Percentiles rank a stretch among this genome's conserved stretches.
These are phyloP conservation scores for Bergia puertoricense DNA, from an alignment of 92 coral and sea anemone genomes.

Conservation along the genomic window DNA sequence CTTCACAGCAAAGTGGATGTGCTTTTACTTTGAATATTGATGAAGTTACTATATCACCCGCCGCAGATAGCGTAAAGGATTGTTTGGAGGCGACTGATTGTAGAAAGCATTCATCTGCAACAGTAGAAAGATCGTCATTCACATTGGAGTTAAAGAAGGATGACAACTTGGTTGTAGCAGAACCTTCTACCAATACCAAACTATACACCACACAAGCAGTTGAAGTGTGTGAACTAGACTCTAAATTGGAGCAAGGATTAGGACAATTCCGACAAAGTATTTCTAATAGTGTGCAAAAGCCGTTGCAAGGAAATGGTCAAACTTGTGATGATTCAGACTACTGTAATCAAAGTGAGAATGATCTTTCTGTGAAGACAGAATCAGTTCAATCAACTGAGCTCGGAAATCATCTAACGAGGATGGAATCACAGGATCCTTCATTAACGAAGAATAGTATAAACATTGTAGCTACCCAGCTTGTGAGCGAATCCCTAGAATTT, in stretches of 20 bases:
- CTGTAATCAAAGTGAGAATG: not conserved
- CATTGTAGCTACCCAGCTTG: not conserved
- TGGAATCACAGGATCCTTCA: not conserved
- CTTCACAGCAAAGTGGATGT: not conserved
- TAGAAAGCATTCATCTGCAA: not conserved
- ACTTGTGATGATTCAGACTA: not conserved
- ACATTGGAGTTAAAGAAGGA: not conserved
- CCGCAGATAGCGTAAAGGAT: not conserved
- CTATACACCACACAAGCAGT: not conserved
- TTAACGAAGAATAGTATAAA: not conserved
- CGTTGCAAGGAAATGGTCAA: not conserved
- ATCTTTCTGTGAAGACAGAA: not conserved
- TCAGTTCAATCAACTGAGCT: not conserved
- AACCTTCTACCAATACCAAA: not conserved
- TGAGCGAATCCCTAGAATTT: not conserved
- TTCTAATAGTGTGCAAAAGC: not conserved
- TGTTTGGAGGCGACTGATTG: not conserved
- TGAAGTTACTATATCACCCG: not conserved
- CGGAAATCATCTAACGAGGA: not conserved
- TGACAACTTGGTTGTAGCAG: not conserved
- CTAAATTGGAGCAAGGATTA: too few species aligned
- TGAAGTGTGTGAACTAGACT: not conserved
- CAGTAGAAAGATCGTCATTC: not conserved
- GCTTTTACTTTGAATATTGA: not conserved
- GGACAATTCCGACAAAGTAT: not conserved